Conservation (phyloP, 2,888 invertebrate genomes). For the Podabrus alpinus region DNA sequence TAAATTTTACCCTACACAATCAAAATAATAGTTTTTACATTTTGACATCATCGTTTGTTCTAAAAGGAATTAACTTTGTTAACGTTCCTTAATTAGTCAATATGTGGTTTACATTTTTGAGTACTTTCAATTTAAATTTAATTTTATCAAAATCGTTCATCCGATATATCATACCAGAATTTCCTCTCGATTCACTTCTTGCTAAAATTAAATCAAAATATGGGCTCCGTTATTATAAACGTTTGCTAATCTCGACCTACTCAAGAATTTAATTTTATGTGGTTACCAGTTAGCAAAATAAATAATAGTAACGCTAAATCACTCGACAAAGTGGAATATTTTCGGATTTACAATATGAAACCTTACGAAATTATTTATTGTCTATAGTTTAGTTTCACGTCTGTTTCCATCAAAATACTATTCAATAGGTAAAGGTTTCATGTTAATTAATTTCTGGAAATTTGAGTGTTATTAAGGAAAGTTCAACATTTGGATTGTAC, state of each 20-base stretch:
- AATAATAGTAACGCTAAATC: neutral
- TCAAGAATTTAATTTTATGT: neutral
- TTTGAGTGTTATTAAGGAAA: slow-evolving; percentile 22
- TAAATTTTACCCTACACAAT: too few relatives aligned
- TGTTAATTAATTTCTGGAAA: slow-evolving; percentile 22
- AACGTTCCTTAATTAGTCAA: too few relatives aligned
- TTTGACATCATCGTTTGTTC: too few relatives aligned
- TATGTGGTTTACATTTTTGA: too few relatives aligned
- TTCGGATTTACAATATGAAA: neutral
- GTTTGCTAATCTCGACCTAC: neutral
- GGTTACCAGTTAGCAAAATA: neutral
- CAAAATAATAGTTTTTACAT: too few relatives aligned
- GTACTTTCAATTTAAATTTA: too few relatives aligned
- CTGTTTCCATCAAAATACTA: slow-evolving; percentile 13
- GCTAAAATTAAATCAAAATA: neutral
- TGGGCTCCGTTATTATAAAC: neutral
- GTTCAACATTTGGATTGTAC: slow-evolving; percentile 16
- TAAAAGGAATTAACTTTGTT: too few relatives aligned
- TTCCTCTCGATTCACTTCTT: too few relatives aligned
- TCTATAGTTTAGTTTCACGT: neutral
- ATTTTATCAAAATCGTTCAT: too few relatives aligned
- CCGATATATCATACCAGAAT: too few relatives aligned
- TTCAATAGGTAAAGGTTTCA: slow-evolving; percentile 15
- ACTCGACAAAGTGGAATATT: neutral
- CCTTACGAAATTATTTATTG: neutral